These are phyloP conservation scores for human (Homo sapiens) DNA, from an alignment of 2,113 vertebrate species.

Conservation along the genomic window DNA sequence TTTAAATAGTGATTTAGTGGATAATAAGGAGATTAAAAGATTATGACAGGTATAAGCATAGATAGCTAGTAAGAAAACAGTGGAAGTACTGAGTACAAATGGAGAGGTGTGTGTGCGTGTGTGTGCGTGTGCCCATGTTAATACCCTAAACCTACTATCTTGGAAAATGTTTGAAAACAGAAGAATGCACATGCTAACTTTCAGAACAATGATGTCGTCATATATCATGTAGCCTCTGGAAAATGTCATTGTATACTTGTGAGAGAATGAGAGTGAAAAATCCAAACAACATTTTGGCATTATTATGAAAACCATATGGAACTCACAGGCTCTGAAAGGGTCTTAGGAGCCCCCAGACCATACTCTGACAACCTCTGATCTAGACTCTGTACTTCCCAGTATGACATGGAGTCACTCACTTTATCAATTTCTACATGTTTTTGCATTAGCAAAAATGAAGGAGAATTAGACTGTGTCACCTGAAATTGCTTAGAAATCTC, in stretches of 20 bases:
- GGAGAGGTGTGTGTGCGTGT: background rate
- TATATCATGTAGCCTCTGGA: background rate
- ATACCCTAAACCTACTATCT: background rate
- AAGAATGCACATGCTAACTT: background rate
- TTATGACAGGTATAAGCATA: background rate
- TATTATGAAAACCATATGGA: background rate
- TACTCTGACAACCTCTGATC: background rate
- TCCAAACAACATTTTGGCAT: background rate
- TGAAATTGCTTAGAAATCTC: conserved; percentile 17
- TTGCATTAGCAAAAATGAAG: background rate
- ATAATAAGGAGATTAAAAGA: background rate
- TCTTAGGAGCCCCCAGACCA: background rate
- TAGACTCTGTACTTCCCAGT: background rate
- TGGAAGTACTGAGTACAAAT: background rate
- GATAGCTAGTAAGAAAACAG: background rate
- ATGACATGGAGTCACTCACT: background rate
- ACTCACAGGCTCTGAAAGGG: background rate
- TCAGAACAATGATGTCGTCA: background rate
- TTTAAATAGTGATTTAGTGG: background rate
- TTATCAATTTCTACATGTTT: background rate
- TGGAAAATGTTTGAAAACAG: conserved; percentile 10
- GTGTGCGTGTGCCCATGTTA: background rate
- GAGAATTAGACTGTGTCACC: background rate
- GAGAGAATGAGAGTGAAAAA: background rate
- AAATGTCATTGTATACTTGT: background rate